A percentile compares a stretch with the other conserved stretches of the same genome.
Conservation (phyloP, 2,888 invertebrate genomes). For the Harmothoe impar region DNA sequence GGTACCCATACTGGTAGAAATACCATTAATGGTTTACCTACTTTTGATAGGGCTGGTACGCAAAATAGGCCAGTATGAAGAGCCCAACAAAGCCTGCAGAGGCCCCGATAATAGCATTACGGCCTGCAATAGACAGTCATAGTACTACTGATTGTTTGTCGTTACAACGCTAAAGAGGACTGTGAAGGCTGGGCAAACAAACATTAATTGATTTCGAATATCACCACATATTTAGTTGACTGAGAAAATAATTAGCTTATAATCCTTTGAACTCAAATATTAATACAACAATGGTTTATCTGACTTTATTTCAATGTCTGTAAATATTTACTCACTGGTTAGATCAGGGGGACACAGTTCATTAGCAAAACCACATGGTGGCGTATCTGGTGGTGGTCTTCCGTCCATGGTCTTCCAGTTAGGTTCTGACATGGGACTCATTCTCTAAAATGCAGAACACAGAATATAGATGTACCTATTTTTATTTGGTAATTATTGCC, state of each 20-base stretch:
- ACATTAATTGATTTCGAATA: too few species aligned
- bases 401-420: constrained; percentile 54
- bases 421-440: not conserved
- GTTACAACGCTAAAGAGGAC: too few species aligned
- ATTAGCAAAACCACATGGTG: constrained; percentile 73
- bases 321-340: not conserved
- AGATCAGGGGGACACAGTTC: constrained; percentile 70
- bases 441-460: not conserved
- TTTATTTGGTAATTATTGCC: too few species aligned
- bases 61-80: not conserved
- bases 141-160: not conserved
- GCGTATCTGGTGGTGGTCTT: constrained; percentile 72
- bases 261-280: too few species aligned
- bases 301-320: too few species aligned
- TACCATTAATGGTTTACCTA: not conserved
- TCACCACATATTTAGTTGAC: too few species aligned
- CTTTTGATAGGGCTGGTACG: constrained; percentile 33
- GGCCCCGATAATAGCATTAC: constrained; percentile 4
- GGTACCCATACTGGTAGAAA: not conserved
- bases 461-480: too few species aligned
- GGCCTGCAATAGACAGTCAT: not conserved
- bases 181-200: too few species aligned
- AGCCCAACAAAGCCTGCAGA: not conserved
- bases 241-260: too few species aligned
- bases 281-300: too few species aligned